Evolutionary conservation across 2,113 vertebrate species (phyloP).

Genomic region (Saguinus imperator): DNA sequence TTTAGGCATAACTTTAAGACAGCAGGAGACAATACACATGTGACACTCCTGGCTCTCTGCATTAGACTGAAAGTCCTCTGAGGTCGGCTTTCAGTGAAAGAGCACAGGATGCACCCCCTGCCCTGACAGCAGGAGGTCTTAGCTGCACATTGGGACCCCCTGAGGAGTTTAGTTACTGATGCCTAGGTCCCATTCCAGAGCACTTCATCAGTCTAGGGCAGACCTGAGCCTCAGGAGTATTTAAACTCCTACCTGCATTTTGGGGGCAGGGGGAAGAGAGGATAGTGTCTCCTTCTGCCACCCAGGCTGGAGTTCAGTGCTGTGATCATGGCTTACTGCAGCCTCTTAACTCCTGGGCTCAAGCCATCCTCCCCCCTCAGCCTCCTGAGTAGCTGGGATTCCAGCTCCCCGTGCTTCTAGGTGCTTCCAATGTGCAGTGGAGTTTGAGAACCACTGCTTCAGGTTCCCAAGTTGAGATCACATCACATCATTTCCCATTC

Average conservation of each 20-base stretch:
- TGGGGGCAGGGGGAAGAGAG: no score
- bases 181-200: not conserved
- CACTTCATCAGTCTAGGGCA: not conserved
- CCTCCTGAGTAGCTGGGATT: not conserved
- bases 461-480: not conserved
- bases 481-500: not conserved
- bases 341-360: not conserved
- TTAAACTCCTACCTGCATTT: not conserved
- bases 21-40: not conserved
- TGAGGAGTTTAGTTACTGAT: not conserved
- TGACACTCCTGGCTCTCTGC: not conserved
- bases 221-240: accelerated
- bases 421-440: accelerated
- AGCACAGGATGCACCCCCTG: not conserved
- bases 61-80: not conserved
- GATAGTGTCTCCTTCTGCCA: no score
- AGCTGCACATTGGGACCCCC: not conserved
- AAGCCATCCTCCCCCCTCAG: not conserved
- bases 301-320: no score
- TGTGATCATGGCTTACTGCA: no score
- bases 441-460: not conserved
- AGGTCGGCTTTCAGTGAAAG: not conserved
- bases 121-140: not conserved
- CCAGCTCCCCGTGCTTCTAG: not conserved
- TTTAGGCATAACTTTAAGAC: not conserved